A percentile compares a stretch with the other conserved stretches of the same genome.
phyloP scores from a whole-genome alignment of 2,113 vertebrate genomes.

The Rallus limicola region DNA sequence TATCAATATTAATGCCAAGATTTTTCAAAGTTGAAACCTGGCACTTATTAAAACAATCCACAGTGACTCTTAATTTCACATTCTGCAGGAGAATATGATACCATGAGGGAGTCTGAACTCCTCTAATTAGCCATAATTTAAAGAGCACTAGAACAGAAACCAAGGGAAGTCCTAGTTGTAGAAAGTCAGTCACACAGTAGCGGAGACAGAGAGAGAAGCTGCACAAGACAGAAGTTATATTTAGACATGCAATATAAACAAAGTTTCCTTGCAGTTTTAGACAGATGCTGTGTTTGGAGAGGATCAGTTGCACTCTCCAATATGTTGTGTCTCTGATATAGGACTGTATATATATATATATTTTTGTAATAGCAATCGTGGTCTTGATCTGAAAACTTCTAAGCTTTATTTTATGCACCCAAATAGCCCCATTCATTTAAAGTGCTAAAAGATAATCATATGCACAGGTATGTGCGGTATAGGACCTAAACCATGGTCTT shows the following conservation, averaged over 20 bases:
- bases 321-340: not conserved
- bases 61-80: not conserved
- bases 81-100: constrained; percentile 3
- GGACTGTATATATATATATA: not conserved
- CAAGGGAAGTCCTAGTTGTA: not conserved
- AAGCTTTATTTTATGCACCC: not conserved
- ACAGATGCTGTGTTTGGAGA: not conserved
- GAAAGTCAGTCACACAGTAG: not conserved
- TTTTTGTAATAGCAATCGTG: not conserved
- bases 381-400: not conserved
- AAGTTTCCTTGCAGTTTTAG: not conserved
- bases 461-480: not conserved
- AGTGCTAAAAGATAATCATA: not conserved
- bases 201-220: not conserved
- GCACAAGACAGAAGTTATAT: not conserved
- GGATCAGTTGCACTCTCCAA: not conserved
- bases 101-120: not conserved
- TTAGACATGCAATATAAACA: constrained; percentile 6
- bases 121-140: constrained; percentile 27
- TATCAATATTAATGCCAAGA: not conserved
- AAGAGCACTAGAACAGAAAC: constrained; percentile 11
- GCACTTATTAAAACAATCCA: constrained; percentile 24
- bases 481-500: not conserved
- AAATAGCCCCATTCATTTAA: not conserved
- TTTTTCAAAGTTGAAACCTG: not conserved